Evolutionary conservation across 2,888 invertebrate genomes (phyloP), one percentile per base, ranked within the genome.

Genomic region (Cosmia trapezina): DNA sequence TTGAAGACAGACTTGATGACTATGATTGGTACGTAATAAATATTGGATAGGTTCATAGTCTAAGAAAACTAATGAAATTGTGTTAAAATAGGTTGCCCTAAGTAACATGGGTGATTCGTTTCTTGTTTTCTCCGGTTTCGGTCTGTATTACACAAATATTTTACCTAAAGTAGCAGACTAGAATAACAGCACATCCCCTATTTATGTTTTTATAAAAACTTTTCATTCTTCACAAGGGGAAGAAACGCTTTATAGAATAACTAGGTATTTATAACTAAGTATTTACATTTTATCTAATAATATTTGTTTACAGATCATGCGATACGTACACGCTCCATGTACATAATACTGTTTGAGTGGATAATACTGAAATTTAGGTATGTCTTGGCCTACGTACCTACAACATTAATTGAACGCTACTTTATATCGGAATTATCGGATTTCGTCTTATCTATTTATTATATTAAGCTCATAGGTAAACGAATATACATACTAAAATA

Each of bases 401-500:
- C 63, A 76, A 71, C 51, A 84, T 76, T 76, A 68, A 79, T 74
- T 77, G 78, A 80, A 70, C 54, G 74, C 78, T 76, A 83, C 81
- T 49, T 76, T 65, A 78, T 72, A 83, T 86, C 86, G 84, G 87
- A 88, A 86, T 88, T 85, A 73, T 87, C 81, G 85, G 78, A 69
- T 81, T 76, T 86, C 85, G 81, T 84, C 80, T 84, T 86, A 86
- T 70, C 77, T 86, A 83, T 82, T 63, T 62, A 78, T 71, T 73
- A 83, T 80, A 83, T 81, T 79, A 86, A 83, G 83, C 89, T 83
- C 87, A 88, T 84, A 85, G 76, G 75, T 84, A 86, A 89, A 88
- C 88, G 81, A 87, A 88, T 88, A 89, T 89, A 89, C 86, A 88
- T 84, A 87, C 83, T 88, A 89, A 87, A 86, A 84, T 86, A 90